Percentiles rank a stretch among this genome's conserved stretches.
These are phyloP conservation scores for Dreissena polymorpha DNA, from an alignment of 1,140 invertebrate genomes.

Conservation along the genomic window DNA sequence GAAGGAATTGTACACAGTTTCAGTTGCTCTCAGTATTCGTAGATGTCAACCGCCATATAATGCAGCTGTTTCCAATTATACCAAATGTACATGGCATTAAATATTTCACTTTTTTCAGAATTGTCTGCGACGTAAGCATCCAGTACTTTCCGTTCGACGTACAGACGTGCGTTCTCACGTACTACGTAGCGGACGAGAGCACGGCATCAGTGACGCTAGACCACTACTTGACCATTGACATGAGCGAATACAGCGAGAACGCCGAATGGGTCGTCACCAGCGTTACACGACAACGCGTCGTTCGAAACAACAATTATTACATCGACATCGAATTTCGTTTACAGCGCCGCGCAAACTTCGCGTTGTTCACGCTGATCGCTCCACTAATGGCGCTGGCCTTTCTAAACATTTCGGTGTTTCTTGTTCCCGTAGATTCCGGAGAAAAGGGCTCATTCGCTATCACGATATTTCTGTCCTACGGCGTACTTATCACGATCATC, in stretches of 20 bases:
- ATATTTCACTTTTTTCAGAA: conserved; percentile 13
- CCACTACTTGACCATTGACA: background rate
- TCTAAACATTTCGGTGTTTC: conserved; percentile 24
- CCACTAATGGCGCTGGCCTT: conserved; percentile 7
- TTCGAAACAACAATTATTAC: background rate
- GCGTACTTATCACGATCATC: conserved; percentile 37
- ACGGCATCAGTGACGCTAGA: background rate
- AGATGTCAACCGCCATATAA: too few species aligned
- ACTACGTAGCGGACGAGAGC: conserved; percentile 20
- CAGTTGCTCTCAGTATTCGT: too few species aligned
- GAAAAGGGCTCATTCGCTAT: conserved; percentile 36
- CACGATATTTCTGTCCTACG: conserved; percentile 38
- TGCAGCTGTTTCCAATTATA: too few species aligned
- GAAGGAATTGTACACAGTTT: background rate
- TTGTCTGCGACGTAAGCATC: conserved; percentile 23
- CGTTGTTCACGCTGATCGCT: conserved; percentile 15
- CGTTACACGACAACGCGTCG: background rate
- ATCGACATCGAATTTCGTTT: background rate
- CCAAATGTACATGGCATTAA: background rate
- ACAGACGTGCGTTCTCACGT: conserved; percentile 19
- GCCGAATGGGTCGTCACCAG: conserved; percentile 26
- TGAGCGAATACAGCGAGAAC: conserved; percentile 5
- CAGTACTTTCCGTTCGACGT: conserved; percentile 28
- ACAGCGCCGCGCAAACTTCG: conserved; percentile 14
- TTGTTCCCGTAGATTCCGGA: conserved; percentile 33